phyloP scores from a whole-genome alignment of 2,113 vertebrate genomes.

The Lonchura striata region DNA sequence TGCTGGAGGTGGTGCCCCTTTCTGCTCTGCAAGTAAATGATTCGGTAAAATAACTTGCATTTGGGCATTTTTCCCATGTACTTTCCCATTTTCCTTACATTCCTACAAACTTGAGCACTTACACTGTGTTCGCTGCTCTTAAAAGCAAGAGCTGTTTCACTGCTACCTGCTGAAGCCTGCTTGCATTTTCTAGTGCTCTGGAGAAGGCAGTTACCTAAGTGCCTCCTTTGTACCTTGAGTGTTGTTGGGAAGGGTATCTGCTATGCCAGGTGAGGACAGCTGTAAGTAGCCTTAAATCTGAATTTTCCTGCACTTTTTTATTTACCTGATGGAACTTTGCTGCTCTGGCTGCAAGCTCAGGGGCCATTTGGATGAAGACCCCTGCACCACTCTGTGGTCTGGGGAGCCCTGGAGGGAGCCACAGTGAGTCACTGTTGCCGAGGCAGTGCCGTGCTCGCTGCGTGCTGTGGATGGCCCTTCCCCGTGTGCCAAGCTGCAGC shows the following conservation, averaged over 20 bases:
- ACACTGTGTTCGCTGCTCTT: not conserved
- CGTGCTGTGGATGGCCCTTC: not conserved
- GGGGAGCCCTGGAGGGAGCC: not conserved
- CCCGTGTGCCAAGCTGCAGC: not conserved
- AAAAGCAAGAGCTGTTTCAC: not conserved
- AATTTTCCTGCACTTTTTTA: not conserved
- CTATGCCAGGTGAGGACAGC: not conserved
- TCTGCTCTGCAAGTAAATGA: not conserved
- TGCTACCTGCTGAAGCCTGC: not conserved
- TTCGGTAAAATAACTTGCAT: not conserved
- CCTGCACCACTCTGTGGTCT: accelerated
- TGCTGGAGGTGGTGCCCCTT: not conserved
- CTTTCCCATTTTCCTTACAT: not conserved
- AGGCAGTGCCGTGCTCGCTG: accelerated
- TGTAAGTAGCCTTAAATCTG: not conserved
- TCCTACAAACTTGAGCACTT: not conserved
- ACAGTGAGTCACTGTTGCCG: accelerated
- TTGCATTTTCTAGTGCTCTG: accelerated
- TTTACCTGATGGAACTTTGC: not conserved
- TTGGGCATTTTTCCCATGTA: not conserved
- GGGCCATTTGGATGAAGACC: accelerated
- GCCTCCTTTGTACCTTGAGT: not conserved
- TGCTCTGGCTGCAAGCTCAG: not conserved
- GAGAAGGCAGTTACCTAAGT: not conserved
- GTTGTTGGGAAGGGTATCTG: not conserved